Conservation (phyloP, 2,888 invertebrate genomes). For the Mimas tiliae region DNA sequence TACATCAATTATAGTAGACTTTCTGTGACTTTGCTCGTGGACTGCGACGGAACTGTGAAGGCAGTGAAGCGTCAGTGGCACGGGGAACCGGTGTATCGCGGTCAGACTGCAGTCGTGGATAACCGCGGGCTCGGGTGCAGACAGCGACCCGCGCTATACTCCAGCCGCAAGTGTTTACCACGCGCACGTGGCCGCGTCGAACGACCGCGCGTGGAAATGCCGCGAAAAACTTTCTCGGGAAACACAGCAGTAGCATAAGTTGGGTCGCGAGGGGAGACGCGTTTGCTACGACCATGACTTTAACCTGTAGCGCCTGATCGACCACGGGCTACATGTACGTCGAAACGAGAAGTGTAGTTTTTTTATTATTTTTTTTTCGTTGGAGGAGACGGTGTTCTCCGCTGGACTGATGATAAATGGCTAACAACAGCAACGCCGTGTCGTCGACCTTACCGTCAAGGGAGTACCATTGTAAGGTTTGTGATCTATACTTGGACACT, state of each 20-base stretch:
- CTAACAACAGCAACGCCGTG: conserved; percentile 81
- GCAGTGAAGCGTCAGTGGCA: conserved; percentile 48
- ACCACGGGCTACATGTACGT: conserved; percentile 75
- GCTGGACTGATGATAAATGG: conserved; percentile 81
- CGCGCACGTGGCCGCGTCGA: conserved; percentile 76
- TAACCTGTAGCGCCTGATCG: conserved; percentile 74
- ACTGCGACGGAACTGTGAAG: conserved; percentile 53
- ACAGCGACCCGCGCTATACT: conserved; percentile 32
- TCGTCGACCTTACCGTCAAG: conserved; percentile 84
- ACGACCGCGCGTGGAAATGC: conserved; percentile 75
- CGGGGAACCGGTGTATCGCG: conserved; percentile 22
- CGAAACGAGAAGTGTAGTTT: conserved; percentile 70
- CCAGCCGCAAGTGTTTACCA: conserved; percentile 67
- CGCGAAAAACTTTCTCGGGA: conserved; percentile 80
- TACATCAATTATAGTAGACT: conserved; percentile 50
- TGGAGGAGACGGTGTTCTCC: conserved; percentile 80
- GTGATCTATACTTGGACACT: conserved; percentile 90
- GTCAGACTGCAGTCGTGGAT: conserved; percentile 9
- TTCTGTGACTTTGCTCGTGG: conserved; percentile 55
- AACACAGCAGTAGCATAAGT: conserved; percentile 71
- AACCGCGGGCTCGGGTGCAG: background rate
- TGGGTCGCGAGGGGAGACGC: conserved; percentile 57
- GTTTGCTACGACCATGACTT: conserved; percentile 66
- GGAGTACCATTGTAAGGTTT: conserved; percentile 90
- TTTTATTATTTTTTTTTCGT: conserved; percentile 82